Percentiles rank a stretch among this genome's conserved stretches.
phyloP scores from a whole-genome alignment of 1,140 invertebrate genomes.

The Neomicropteryx cornuta region DNA sequence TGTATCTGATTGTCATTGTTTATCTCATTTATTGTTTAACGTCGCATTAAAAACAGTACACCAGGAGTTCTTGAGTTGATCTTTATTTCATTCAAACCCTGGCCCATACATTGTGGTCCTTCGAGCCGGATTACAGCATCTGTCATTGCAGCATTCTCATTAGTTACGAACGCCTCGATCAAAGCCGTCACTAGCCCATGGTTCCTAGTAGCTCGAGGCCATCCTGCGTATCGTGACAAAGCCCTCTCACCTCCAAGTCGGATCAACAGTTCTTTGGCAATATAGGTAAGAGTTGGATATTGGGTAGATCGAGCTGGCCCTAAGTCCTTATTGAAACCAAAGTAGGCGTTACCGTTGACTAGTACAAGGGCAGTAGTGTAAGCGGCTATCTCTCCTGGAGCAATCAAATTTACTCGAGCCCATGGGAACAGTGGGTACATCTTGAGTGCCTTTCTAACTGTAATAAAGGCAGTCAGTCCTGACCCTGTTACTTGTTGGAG shows the following conservation, averaged over 20 bases:
- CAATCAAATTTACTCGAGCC: neutral
- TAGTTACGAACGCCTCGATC: too few species aligned
- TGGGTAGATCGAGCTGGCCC: neutral
- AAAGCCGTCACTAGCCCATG: too few species aligned
- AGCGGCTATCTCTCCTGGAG: neutral
- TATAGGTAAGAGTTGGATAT: neutral
- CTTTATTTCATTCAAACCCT: too few species aligned
- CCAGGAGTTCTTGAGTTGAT: too few species aligned
- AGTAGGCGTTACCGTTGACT: neutral
- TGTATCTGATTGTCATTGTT: too few species aligned
- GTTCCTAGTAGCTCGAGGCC: neutral
- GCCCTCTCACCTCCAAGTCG: neutral
- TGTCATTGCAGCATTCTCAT: too few species aligned
- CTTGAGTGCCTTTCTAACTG: neutral
- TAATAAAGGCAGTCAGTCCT: neutral
- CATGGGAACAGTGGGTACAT: neutral
- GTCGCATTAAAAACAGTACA: too few species aligned
- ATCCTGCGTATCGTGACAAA: neutral
- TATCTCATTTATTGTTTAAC: too few species aligned
- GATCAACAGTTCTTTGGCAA: neutral
- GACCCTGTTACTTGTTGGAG: neutral
- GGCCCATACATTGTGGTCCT: too few species aligned
- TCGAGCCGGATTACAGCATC: too few species aligned
- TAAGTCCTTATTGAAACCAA: neutral
- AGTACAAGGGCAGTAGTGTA: neutral